Evolutionary conservation across 2,797 vertebrate genomes (phyloP).

Genomic region (Catharus ustulatus): DNA sequence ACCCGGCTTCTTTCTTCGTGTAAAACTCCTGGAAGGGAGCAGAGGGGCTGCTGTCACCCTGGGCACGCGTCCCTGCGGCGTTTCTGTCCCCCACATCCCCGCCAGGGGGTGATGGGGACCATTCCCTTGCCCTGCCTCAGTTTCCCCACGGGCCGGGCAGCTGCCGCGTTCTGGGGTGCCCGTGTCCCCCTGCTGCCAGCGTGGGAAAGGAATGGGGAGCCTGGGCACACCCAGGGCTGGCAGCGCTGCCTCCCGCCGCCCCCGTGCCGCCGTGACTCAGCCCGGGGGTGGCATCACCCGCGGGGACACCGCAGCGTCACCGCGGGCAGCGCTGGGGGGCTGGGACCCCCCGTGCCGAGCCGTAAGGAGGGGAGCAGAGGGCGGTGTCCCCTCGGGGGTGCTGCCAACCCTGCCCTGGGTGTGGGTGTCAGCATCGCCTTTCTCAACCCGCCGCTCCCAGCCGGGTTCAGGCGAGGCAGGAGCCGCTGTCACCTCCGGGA

Average conservation of each 20-base stretch:
- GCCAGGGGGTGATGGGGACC: background rate
- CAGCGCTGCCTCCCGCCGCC: background rate
- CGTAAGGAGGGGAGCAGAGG: rapidly evolving
- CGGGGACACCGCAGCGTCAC: background rate
- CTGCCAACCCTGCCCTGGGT: background rate
- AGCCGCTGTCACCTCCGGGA: background rate
- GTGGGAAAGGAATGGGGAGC: slow-evolving; percentile 57
- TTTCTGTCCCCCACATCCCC: rapidly evolving
- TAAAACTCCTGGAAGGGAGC: slow-evolving; percentile 38
- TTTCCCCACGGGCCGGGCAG: background rate
- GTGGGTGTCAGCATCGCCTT: background rate
- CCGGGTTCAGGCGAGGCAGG: background rate
- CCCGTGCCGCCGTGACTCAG: slow-evolving; percentile 11
- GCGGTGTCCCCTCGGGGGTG: background rate
- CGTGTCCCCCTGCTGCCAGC: background rate
- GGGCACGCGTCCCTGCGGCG: rapidly evolving
- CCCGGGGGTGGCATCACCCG: background rate
- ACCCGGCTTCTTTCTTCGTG: background rate
- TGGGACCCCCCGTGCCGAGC: background rate
- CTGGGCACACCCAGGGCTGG: slow-evolving; percentile 8
- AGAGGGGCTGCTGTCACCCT: background rate
- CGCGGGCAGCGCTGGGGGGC: no score
- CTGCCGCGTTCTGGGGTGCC: background rate
- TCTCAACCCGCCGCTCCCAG: background rate
- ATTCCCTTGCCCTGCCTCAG: background rate